phyloP scores from a whole-genome alignment of 2,888 invertebrate species.

The Panzeria rudis region DNA sequence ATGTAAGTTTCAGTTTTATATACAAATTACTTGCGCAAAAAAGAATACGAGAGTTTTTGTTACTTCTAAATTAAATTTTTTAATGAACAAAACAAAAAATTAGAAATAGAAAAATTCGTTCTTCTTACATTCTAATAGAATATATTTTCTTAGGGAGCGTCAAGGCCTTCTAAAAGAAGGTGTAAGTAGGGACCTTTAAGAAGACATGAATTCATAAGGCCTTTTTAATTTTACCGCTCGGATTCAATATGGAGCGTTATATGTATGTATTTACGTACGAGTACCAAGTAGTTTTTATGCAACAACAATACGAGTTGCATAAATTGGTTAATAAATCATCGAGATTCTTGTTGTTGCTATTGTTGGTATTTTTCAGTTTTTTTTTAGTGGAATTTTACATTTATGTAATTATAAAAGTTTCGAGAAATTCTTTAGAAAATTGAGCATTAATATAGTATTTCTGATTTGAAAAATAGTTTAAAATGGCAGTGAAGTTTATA shows the following conservation, averaged over 20 bases:
- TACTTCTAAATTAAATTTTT: no score
- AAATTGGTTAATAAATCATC: constrained; percentile 64
- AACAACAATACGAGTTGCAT: constrained; percentile 3
- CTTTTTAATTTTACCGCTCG: no score
- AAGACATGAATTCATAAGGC: no score
- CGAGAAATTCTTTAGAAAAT: constrained; percentile 3
- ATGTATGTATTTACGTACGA: neutral
- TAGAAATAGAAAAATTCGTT: no score
- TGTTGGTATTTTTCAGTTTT: neutral
- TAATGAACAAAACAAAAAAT: no score
- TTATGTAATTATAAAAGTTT: constrained; percentile 47
- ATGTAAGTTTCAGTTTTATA: no score
- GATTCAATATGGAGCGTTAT: constrained; percentile 35
- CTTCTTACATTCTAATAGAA: no score
- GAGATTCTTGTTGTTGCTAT: constrained; percentile 29
- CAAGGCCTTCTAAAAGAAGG: no score
- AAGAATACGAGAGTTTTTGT: no score
- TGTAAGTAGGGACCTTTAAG: no score
- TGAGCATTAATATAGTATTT: neutral
- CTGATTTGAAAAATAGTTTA: neutral
- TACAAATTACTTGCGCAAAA: no score
- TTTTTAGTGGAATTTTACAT: constrained; percentile 31
- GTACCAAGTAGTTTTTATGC: constrained; percentile 1
- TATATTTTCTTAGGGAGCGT: no score
- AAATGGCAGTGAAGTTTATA: neutral